Evolutionary conservation across 2,113 vertebrate species (phyloP).

Genomic region (Amphilophus citrinellus): DNA sequence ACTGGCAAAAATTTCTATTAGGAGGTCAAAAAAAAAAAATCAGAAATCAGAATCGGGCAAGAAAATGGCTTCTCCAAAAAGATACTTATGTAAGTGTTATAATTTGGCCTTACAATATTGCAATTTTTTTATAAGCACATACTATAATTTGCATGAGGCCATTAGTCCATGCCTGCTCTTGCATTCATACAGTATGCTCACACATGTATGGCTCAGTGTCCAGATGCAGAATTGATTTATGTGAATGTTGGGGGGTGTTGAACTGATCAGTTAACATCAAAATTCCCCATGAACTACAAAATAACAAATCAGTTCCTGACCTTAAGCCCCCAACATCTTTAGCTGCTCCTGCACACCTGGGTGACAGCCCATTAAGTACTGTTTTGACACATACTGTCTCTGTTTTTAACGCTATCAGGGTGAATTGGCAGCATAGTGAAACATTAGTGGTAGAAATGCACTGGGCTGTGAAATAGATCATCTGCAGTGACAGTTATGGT

Average conservation of each 20-base stretch:
- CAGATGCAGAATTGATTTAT: slow-evolving; percentile 86
- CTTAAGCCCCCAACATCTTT: slow-evolving; percentile 80
- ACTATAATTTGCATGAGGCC: slow-evolving; percentile 20
- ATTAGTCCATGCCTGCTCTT: slow-evolving; percentile 27
- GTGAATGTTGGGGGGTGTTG: slow-evolving; percentile 76
- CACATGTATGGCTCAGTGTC: slow-evolving; percentile 62
- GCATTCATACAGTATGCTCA: slow-evolving; percentile 50
- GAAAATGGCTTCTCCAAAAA: background rate
- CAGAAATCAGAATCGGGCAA: too few relatives aligned
- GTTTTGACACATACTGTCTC: slow-evolving; percentile 66
- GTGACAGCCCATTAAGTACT: slow-evolving; percentile 65
- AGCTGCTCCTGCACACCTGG: slow-evolving; percentile 78
- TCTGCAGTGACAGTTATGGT: slow-evolving; percentile 71
- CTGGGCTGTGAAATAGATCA: slow-evolving; percentile 69
- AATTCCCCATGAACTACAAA: slow-evolving; percentile 80
- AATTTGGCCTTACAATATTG: background rate
- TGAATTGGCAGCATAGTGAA: slow-evolving; percentile 71
- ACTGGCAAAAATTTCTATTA: background rate
- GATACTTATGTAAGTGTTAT: background rate
- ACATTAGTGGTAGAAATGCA: slow-evolving; percentile 74
- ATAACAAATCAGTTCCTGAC: slow-evolving; percentile 83
- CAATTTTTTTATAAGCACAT: background rate
- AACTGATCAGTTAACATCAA: slow-evolving; percentile 87
- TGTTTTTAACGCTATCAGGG: slow-evolving; percentile 60
- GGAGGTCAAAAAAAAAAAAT: background rate